Conservation (phyloP, 2,888 invertebrate species). For the Apamea anceps region DNA sequence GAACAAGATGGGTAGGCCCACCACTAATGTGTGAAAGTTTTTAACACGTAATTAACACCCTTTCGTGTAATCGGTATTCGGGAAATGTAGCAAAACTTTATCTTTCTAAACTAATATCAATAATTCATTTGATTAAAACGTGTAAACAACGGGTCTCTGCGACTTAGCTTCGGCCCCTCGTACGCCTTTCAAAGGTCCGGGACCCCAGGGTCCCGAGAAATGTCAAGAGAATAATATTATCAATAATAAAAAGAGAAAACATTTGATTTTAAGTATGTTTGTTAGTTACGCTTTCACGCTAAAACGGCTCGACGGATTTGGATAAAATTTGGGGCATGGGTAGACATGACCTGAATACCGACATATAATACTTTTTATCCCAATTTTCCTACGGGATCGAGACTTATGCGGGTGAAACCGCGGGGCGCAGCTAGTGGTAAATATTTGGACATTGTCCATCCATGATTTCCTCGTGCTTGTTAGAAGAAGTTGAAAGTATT, state of each 20-base stretch:
- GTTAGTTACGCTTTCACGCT: not conserved
- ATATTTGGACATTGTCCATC: not conserved
- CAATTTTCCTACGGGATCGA: not conserved
- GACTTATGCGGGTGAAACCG: not conserved
- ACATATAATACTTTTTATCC: not conserved
- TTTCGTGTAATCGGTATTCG: conserved; percentile 20
- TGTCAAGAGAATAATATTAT: not conserved
- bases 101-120: not conserved
- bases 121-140: not conserved
- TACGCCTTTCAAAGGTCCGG: not conserved
- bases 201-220: not conserved
- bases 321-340: not conserved
- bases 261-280: not conserved
- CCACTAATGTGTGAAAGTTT: conserved; percentile 40
- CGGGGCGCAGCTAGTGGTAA: not conserved
- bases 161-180: not conserved
- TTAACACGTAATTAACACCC: conserved; percentile 15
- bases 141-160: not conserved
- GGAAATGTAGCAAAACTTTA: conserved; percentile 7
- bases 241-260: not conserved
- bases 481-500: not conserved
- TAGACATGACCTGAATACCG: not conserved
- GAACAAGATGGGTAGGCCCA: conserved; percentile 15
- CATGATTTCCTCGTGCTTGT: not conserved
- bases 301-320: not conserved